Evolutionary conservation across 2,113 vertebrate species (phyloP).

Genomic region (Plestiodon gilberti): DNA sequence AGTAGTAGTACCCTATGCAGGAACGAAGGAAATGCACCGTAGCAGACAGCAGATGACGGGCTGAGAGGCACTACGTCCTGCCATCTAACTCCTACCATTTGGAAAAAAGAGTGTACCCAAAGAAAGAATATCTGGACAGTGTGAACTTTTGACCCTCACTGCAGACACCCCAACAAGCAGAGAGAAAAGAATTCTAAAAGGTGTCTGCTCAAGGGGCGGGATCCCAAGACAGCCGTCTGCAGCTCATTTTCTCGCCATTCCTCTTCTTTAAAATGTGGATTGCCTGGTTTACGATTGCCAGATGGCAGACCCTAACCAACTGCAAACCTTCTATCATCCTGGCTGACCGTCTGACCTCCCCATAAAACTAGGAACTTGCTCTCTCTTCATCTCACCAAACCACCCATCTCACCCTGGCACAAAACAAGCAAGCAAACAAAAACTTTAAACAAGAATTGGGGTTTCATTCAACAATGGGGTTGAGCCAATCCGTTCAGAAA

Average conservation of each 20-base stretch:
- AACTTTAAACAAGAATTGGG: conserved; percentile 8
- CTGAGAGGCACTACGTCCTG: no score
- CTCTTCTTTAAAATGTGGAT: conserved; percentile 77
- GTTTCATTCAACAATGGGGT: background rate
- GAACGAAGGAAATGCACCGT: conserved; percentile 25
- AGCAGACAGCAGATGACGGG: no score
- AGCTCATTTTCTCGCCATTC: conserved; percentile 66
- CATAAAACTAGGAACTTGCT: conserved; percentile 56
- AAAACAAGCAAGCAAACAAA: conserved; percentile 4
- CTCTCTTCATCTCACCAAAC: conserved; percentile 21
- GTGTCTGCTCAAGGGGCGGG: conserved; percentile 66
- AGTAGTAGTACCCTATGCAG: background rate
- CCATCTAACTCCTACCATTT: conserved; percentile 60
- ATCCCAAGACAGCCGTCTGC: conserved; percentile 67
- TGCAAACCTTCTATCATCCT: conserved; percentile 61
- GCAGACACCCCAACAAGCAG: conserved; percentile 66
- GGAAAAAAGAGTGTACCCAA: background rate
- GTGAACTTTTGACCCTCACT: conserved; percentile 81
- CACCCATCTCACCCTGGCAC: background rate
- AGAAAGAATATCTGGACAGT: conserved; percentile 44
- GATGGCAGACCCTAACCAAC: conserved; percentile 80
- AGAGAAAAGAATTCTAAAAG: conserved; percentile 61
- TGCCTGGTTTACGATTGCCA: conserved; percentile 89
- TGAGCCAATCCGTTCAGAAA: background rate
- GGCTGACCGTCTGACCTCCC: conserved; percentile 77